Base-by-base conservation (phyloP, 1,140 invertebrate species). In the Coptotermes formosanus region DNA sequence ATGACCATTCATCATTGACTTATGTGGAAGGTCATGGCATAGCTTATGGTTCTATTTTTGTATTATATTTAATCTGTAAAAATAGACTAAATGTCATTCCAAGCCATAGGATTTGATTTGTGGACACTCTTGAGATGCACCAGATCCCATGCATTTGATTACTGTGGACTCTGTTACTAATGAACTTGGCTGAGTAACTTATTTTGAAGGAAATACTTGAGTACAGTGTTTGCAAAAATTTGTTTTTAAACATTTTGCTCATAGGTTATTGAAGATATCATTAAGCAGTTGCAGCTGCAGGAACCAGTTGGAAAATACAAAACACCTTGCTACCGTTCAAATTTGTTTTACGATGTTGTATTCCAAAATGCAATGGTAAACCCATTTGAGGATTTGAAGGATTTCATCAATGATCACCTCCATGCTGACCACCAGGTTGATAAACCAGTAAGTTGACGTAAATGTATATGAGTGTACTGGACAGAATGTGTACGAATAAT, bases 281-380 rank as follows among this genome's bases (percentile, higher is more conserved):
- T 93, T 19, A 89, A 90, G 25, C 91, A 93, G 82, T 89, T 95
- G 59, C 90, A 91, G 82, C 88, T 95, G 59, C 91, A 90, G 86
- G 88, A 92, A 83, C 92, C 93, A 59, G 89, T 94, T 23, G 89
- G 89, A 23, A 92, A 89, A 82, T 95, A 95, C 89, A 94, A 94
- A 89, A 91, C 90, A 23, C 91, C 93, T n/a, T 93, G 93, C 88
- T 96, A 95, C 89, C 91, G 95, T 81, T 88, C 91, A 52, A 96
- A 96, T 91, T 89, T 96, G 9, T 95, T 91, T 89, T 96, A 96
- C 90, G 95, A 96, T 89, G 92, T 96, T 38, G 89, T 91, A n/a
- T 97, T 95, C 91, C 96, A 96, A 90, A 97, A 98, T 89, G 92
- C 94, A 30, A 91, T 98, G 69, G 92, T 94, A 87, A 94, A 97